Evolutionary conservation across 2,888 invertebrate species (phyloP), one percentile per base, ranked within the genome.

Genomic region (Glomeris marginata): DNA sequence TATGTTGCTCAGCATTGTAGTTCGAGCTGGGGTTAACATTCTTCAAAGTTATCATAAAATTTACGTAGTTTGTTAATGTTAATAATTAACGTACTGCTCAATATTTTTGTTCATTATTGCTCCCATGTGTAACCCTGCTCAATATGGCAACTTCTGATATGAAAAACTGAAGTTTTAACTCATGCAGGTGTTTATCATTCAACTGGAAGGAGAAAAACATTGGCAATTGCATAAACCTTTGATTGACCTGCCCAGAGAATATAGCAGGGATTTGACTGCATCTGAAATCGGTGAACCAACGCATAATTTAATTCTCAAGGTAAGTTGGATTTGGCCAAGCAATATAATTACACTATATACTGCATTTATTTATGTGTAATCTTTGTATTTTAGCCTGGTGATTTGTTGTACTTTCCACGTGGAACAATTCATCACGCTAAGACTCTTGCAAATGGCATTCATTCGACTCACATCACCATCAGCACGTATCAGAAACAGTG

Each of bases 221-320:
- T 54, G 54, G 54, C 42, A 45, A 20, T 41, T 53, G 15, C 52
- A 54, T 35, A 54, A 52, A 18, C 55, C 55, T 10, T 28, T 48
- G 4, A 37, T 52, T 1, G 55, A 55, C 20, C 43, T 55, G 28
- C 50, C 55, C 2, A 46, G 51, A 15, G 53, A 52, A 21, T 53
- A 53, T 16, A 45, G 52, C 20, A 38, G 34, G 5, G 50, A 52
- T 38, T 44, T 53, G 28, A 48, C 41, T 2, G 41, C 37, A 28
- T 41, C 47, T 4, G 48, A 43, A 18, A 43, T 53, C n/a, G 53
- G 53, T 1, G 11, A 48, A 10, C 51, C 51, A 13, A 48, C 47
- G 2, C 42, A 51, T 35, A 41, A 51, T 18, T 42, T 51, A 22
- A 42, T 41, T 16, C 36, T 51, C n/a, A 51, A 51, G 10, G 38